phyloP scores from a whole-genome alignment of 2,888 invertebrate genomes.

The Drosophila percnosoma region DNA sequence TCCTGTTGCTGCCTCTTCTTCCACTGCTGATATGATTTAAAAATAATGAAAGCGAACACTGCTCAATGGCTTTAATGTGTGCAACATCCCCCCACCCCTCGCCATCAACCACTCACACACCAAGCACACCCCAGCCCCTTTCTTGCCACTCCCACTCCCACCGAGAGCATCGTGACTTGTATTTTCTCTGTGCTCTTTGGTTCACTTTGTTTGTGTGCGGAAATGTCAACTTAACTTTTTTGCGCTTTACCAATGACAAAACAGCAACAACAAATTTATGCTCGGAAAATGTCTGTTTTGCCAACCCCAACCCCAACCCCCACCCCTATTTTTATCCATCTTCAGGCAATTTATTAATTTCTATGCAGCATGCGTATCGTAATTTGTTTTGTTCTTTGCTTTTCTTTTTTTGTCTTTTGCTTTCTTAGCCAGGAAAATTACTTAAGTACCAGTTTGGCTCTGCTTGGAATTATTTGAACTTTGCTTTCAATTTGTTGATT shows the following conservation, averaged over 20 bases:
- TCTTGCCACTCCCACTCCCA: too few relatives aligned
- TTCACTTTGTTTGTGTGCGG: constrained; percentile 44
- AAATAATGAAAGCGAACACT: constrained; percentile 75
- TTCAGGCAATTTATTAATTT: constrained; percentile 73
- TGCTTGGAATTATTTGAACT: constrained; percentile 66
- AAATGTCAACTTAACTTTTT: constrained; percentile 77
- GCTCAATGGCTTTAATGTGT: constrained; percentile 56
- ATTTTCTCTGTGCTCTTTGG: constrained; percentile 22
- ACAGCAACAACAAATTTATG: constrained; percentile 36
- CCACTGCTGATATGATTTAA: constrained; percentile 74
- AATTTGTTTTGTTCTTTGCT: constrained; percentile 66
- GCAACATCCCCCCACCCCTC: not conserved
- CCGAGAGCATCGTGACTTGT: constrained; percentile 38
- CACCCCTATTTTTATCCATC: not conserved
- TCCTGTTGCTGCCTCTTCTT: constrained; percentile 47
- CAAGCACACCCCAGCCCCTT: not conserved
- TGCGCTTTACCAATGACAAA: constrained; percentile 51
- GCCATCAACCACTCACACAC: not conserved
- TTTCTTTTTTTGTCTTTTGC: not conserved
- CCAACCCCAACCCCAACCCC: not conserved
- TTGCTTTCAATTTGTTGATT: constrained; percentile 73
- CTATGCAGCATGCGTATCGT: constrained; percentile 74
- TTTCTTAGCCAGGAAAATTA: constrained; percentile 47
- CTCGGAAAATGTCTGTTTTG: constrained; percentile 43
- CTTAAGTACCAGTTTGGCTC: constrained; percentile 58